phyloP scores from a whole-genome alignment of 2,888 invertebrate genomes.

The Drosophila borborema region DNA sequence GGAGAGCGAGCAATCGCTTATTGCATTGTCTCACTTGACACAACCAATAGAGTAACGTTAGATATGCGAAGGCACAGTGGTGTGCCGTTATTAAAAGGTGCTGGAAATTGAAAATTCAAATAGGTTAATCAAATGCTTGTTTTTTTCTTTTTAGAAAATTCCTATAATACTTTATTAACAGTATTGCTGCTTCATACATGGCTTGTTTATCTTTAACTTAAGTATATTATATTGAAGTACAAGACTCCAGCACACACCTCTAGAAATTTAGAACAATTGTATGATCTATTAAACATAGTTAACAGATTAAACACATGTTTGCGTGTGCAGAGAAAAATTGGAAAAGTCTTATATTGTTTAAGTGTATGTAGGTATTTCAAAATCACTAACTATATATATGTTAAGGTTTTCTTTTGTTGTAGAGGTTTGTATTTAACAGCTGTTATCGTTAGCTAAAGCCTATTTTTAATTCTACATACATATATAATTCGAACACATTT shows the following conservation, averaged over 20 bases:
- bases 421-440: constrained; percentile 30
- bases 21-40: constrained; percentile 37
- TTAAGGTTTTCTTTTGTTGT: constrained; percentile 1
- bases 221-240: constrained; percentile 30
- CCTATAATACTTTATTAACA: constrained; percentile 53
- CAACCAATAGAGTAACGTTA: background rate
- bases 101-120: background rate
- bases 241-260: constrained; percentile 31
- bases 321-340: constrained; percentile 16
- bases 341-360: constrained; percentile 34
- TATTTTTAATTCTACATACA: constrained; percentile 28
- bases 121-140: background rate
- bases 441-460: constrained; percentile 24
- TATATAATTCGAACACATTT: constrained; percentile 39
- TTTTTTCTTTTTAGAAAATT: constrained; percentile 1
- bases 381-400: constrained; percentile 29
- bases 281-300: constrained; percentile 21
- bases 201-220: constrained; percentile 34
- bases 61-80: constrained; percentile 37
- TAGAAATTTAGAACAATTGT: constrained; percentile 13
- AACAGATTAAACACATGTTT: constrained; percentile 9
- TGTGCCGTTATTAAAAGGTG: background rate
- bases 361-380: constrained; percentile 29
- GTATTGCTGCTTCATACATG: constrained; percentile 41
- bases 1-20: constrained; percentile 31